A percentile compares a stretch with the other conserved stretches of the same genome.
Evolutionary conservation across 2,113 vertebrate genomes (phyloP).

Genomic region (Corythaixoides concolor): DNA sequence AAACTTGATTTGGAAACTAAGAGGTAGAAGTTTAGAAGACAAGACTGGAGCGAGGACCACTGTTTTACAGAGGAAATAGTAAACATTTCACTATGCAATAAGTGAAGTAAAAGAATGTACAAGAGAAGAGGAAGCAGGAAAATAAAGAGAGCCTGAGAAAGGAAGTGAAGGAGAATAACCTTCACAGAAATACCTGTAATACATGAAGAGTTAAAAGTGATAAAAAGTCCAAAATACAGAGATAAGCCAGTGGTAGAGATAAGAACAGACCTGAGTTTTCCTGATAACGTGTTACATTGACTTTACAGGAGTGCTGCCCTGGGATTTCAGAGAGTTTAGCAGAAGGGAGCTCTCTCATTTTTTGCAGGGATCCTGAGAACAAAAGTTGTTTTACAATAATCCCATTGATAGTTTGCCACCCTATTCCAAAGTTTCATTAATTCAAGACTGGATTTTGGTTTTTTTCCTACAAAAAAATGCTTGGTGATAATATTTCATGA

Average conservation of each 20-base stretch:
- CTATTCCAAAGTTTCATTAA: conserved; percentile 1
- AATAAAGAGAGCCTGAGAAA: background rate
- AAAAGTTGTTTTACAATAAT: background rate
- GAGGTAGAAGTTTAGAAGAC: background rate
- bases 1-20: background rate
- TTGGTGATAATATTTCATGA: conserved; percentile 26
- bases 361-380: background rate
- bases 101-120: background rate
- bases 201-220: background rate
- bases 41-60: background rate
- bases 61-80: background rate
- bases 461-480: background rate
- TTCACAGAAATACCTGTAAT: background rate
- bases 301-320: background rate
- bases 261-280: background rate
- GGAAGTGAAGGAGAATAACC: background rate
- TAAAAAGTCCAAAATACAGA: background rate
- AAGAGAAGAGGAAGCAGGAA: background rate
- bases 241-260: background rate
- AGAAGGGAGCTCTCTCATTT: background rate
- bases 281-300: background rate
- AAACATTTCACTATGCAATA: background rate
- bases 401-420: background rate
- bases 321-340: background rate
- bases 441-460: background rate